Conservation (phyloP, 2,888 invertebrate species). For the Meiosimyza platycephala region DNA sequence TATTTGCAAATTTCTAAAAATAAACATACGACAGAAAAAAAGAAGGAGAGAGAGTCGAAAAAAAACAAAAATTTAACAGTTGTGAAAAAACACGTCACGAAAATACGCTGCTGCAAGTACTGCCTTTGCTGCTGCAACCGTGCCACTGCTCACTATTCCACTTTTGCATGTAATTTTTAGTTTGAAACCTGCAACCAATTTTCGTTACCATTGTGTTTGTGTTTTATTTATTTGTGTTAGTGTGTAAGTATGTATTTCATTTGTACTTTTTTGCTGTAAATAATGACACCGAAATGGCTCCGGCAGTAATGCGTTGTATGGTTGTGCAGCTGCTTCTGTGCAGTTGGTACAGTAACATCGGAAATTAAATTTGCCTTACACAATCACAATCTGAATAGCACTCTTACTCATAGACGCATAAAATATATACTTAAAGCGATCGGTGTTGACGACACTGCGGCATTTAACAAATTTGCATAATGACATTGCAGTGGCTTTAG, state of each 20-base stretch:
- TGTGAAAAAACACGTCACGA: neutral
- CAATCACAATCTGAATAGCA: too few species aligned
- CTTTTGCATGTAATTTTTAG: neutral
- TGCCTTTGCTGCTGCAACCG: neutral
- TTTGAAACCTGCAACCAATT: conserved; percentile 4
- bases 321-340: neutral
- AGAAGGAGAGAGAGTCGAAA: neutral
- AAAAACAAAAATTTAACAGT: neutral
- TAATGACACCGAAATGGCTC: neutral
- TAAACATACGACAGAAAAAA: neutral
- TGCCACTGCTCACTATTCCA: neutral
- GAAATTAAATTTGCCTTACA: neutral
- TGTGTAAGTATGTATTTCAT: neutral
- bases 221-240: neutral
- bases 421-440: neutral
- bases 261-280: too few species aligned
- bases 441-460: neutral
- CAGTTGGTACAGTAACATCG: neutral
- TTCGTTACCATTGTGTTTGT: conserved; percentile 3
- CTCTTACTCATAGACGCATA: too few species aligned
- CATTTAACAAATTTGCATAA: neutral
- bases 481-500: conserved; percentile 8
- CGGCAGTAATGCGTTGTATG: neutral
- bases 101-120: neutral
- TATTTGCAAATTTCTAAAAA: neutral